Percentiles rank a stretch among this genome's conserved stretches.
Conservation (phyloP, 2,888 invertebrate genomes). For the Thecocarcelia acutangulata region DNA sequence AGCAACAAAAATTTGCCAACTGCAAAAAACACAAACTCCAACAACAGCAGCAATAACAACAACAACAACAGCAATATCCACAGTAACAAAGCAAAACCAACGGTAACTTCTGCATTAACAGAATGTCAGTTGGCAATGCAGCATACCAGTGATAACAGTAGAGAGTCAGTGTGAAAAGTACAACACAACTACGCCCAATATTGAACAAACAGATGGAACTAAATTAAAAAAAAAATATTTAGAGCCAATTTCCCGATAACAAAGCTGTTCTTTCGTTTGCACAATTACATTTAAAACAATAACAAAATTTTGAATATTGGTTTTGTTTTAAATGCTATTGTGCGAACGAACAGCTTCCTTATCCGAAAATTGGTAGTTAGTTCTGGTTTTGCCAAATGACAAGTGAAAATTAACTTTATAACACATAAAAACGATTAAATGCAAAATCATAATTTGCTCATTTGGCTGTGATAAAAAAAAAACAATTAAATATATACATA, state of each 20-base stretch:
- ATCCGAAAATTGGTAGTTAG: no score
- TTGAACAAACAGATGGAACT: not conserved
- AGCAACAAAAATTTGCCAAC: conserved; percentile 20
- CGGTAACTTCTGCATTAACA: conserved; percentile 49
- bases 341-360: no score
- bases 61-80: conserved; percentile 34
- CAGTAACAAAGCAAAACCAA: conserved; percentile 34
- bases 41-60: conserved; percentile 34
- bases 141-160: conserved; percentile 87
- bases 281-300: no score
- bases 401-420: conserved; percentile 37
- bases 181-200: not conserved
- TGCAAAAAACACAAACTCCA: conserved; percentile 38
- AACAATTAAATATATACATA: conserved; percentile 38
- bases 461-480: conserved; percentile 78
- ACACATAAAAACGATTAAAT: conserved; percentile 68
- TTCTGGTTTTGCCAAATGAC: conserved; percentile 70
- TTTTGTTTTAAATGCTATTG: no score
- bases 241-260: no score
- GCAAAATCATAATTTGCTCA: conserved; percentile 73
- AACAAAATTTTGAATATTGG: no score
- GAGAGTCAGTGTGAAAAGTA: conserved; percentile 84
- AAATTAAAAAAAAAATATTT: no score
- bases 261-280: no score
- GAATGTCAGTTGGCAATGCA: conserved; percentile 73